Base-by-base conservation (phyloP, 2,888 invertebrate genomes). In the Scaptomyza caliginosa region DNA sequence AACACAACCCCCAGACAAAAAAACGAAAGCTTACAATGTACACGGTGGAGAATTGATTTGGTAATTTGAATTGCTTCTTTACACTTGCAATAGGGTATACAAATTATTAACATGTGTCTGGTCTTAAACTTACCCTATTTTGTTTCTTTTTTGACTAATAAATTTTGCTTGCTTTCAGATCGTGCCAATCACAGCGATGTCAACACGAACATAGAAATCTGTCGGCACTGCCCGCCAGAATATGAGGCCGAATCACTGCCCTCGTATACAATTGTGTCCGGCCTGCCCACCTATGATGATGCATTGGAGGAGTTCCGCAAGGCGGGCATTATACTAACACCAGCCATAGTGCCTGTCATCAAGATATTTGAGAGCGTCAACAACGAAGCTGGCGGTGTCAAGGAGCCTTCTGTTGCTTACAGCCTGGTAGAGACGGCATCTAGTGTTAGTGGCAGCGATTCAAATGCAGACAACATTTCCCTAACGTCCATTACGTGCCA, bases 201-300 rank as follows among this genome's bases (percentile, higher is more conserved):
- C 16, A 3, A 7, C 3, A 13, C 86, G 10, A 73, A 78, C 6
- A 76, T 88, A 4, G 91, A 91, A 34, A 83, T 90, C 43, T 89
- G 91, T n/a, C 90, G 91, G 16, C 90, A 88, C 39, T 90, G 90
- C 45, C 88, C 89, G 7, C 78, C 86, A 0, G 92, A 92, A 51
- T 89, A 90, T 49, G 93, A 93, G 56, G 89, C 89, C 3, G 93
- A 93, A 71, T 93, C 93, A 1, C 86, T 94, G 62, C 94, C 94
- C 11, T 94, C 93, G 67, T 94, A 94, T 80, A 94, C 94, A 4
- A 92, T 94, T 54, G 94, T 93, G 42, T 94, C 94, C n/a, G 94
- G 94, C 4, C 89, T 94, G 48, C 94, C 94, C 39, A 93, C 93
- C 24, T 94, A 94, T 85, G 93, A 93, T 58, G 94, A 94, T 85